Conservation (phyloP, 2,797 vertebrate genomes). For the Acanthurus leucopareius region DNA sequence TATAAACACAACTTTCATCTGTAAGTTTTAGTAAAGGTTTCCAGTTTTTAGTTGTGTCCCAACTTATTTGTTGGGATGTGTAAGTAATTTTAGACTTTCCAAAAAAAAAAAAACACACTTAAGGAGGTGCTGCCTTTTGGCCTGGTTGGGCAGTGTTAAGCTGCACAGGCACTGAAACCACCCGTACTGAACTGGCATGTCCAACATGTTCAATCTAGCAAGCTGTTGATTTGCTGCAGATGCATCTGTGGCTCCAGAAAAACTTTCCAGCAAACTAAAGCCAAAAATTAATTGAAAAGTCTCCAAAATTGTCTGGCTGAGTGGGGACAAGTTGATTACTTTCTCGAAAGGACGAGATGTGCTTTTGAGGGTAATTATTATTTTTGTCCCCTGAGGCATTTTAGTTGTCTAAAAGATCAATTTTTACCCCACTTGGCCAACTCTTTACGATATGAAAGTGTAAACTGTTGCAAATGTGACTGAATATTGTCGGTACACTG, state of each 20-base stretch:
- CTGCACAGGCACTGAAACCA: neutral
- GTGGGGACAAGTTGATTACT: conserved; percentile 22
- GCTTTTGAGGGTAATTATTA: conserved; percentile 15
- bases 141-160: neutral
- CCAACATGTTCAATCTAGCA: conserved; percentile 16
- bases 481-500: conserved; percentile 1
- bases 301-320: conserved; percentile 51
- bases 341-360: conserved; percentile 32
- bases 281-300: conserved; percentile 40
- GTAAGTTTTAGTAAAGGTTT: neutral
- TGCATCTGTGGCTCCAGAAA: conserved; percentile 41
- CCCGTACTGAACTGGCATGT: conserved; percentile 18
- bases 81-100: neutral
- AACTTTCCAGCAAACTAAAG: conserved; percentile 33
- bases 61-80: neutral
- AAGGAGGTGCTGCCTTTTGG: neutral
- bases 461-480: conserved; percentile 20
- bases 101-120: neutral
- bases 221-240: conserved; percentile 61
- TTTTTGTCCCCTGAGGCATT: neutral
- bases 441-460: conserved; percentile 7
- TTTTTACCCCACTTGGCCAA: neutral
- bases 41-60: neutral
- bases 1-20: neutral
- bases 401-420: conserved; percentile 11